phyloP scores from a whole-genome alignment of 2,113 vertebrate species.

The Lepus americanus region DNA sequence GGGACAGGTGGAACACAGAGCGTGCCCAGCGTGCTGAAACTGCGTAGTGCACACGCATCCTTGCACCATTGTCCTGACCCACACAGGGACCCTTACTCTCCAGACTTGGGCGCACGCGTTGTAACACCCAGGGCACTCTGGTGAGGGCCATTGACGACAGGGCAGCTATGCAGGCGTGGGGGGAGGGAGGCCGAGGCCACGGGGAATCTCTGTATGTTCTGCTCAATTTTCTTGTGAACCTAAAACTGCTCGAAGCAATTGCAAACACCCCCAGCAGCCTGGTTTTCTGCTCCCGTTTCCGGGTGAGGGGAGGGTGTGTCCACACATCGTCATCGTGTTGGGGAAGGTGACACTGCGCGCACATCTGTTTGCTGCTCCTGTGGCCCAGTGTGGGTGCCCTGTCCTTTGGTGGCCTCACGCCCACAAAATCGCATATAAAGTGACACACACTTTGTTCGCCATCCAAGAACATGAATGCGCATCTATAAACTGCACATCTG shows the following conservation, averaged over 20 bases:
- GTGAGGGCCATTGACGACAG: accelerated
- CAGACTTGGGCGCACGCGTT: too few relatives aligned
- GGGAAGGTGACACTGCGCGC: background rate
- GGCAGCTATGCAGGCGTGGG: accelerated
- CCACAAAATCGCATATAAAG: constrained; percentile 17
- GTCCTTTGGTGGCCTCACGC: background rate
- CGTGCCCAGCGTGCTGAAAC: too few relatives aligned
- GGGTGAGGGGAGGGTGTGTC: background rate
- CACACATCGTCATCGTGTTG: accelerated
- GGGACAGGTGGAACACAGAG: background rate
- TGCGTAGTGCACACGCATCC: background rate
- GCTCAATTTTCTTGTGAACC: background rate
- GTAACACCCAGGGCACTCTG: background rate
- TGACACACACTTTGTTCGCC: background rate
- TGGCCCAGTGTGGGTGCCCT: background rate
- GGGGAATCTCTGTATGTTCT: background rate
- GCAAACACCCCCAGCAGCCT: background rate
- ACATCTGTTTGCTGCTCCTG: accelerated
- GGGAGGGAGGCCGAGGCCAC: too few relatives aligned
- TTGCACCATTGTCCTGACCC: background rate
- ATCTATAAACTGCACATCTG: constrained; percentile 57
- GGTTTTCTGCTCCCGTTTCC: accelerated
- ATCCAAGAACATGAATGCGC: constrained; percentile 66
- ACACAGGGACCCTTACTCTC: background rate
- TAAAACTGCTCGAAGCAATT: background rate